Evolutionary conservation across 2,113 vertebrate genomes (phyloP).

Genomic region (Crocuta crocuta): DNA sequence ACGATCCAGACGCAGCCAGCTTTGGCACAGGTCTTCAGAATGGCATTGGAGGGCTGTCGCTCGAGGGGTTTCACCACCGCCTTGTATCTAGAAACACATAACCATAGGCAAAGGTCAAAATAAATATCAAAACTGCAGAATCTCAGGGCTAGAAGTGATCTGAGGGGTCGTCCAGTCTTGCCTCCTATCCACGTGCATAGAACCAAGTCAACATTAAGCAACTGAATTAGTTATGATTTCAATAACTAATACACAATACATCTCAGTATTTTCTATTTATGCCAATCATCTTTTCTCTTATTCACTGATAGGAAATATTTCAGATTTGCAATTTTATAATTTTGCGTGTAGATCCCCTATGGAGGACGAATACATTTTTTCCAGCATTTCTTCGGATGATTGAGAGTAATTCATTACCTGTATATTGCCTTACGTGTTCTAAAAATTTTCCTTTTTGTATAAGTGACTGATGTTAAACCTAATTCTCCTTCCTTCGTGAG

Average conservation of each 20-base stretch:
- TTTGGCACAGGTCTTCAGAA: conserved; percentile 89
- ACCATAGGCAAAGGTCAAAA: conserved; percentile 40
- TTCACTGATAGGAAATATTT: conserved; percentile 1
- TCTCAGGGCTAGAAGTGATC: neutral
- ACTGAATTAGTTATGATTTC: neutral
- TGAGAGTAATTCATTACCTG: conserved; percentile 47
- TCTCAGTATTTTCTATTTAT: conserved; percentile 10
- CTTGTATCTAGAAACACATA: conserved; percentile 86
- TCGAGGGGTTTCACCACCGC: conserved; percentile 90
- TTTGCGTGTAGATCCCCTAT: conserved; percentile 14
- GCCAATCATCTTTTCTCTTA: conserved; percentile 9
- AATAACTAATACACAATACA: neutral
- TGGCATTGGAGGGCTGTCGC: conserved; percentile 86
- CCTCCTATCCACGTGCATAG: neutral
- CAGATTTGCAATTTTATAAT: conserved; percentile 16
- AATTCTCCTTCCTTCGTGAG: conserved; percentile 44
- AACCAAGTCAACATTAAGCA: neutral
- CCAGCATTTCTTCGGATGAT: conserved; percentile 15
- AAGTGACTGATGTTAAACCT: conserved; percentile 59
- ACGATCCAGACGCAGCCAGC: conserved; percentile 87
- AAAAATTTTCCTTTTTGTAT: conserved; percentile 50
- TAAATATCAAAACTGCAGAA: neutral
- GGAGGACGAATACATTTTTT: conserved; percentile 33
- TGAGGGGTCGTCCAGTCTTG: neutral
- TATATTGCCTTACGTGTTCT: conserved; percentile 37